Base-by-base conservation (phyloP, 30 jellyfish, hydroid and myxozoan species). In the Hydractinia echinata region DNA sequence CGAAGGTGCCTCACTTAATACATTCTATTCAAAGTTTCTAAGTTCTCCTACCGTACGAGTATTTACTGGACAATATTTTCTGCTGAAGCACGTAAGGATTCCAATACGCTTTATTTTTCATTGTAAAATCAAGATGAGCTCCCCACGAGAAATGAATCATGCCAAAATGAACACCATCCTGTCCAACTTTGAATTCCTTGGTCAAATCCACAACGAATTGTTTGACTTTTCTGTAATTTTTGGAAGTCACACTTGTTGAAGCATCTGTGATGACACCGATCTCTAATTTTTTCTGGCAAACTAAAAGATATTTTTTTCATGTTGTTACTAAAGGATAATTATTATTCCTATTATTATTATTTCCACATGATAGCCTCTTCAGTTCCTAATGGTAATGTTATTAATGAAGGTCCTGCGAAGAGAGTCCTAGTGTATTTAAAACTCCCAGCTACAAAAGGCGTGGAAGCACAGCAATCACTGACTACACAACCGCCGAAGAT, bases 201-300 rank as follows among this genome's bases (percentile, higher is more conserved):
- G 88, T 69, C 82, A 92, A 54, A 13, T 54, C 84, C 10, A 55
- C 76, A 76, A 92, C 85, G 55, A 92, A 92, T 1, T 61, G 76
- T 72, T 85, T 82, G 82, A 84, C 64, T 51, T 86, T 86, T 69
- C 20, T 49, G 76, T 79, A 92, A 82, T 92, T 92, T 51, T 30
- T 58, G 6, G 87, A 53, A 21, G 88, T 85, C 9, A 92, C 96
- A 77, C 98, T 92, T 55, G 86, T 66, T 48, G 98, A 92, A 9
- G 98, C 98, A 61, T 86, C 96, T 84, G 81, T 60, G 69, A 83
- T 77, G 73, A 92, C 81, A 21, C 95, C 98, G 70, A 92, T 82
- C 60, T 92, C 98, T 54, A 92, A 55, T 21, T 95, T 86, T 70
- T 84, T 83, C 61, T 61, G 71, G 76, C 98, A 92, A 4, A 71